phyloP scores from a whole-genome alignment of 2,113 vertebrate genomes.

The Lucifuga dentata region DNA sequence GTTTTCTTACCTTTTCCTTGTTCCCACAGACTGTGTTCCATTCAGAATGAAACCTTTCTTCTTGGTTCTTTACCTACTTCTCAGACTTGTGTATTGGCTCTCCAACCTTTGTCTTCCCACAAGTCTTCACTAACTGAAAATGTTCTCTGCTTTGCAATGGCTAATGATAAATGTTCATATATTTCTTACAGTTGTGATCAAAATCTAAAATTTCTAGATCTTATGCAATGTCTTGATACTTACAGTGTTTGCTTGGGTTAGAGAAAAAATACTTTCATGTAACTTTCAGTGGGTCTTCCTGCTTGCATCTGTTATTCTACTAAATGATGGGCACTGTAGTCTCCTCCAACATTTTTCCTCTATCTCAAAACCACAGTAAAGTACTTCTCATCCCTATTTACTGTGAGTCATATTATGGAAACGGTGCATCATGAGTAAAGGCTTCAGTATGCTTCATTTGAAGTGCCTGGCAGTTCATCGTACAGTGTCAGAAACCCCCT shows the following conservation, averaged over 20 bases:
- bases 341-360: slow-evolving; percentile 19
- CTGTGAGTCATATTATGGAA: not conserved
- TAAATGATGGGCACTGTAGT: not conserved
- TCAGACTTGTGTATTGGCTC: not conserved
- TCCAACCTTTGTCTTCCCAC: slow-evolving; percentile 18
- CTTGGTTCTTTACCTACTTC: not conserved
- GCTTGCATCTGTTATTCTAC: slow-evolving; percentile 45
- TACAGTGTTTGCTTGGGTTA: slow-evolving; percentile 23
- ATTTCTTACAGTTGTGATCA: slow-evolving; percentile 10
- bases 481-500: no score
- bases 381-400: slow-evolving; percentile 10
- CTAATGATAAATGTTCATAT: slow-evolving; percentile 4
- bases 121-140: slow-evolving; percentile 17
- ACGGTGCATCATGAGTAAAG: slow-evolving; percentile 4
- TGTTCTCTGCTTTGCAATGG: slow-evolving; percentile 29
- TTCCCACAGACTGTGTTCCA: slow-evolving; percentile 38
- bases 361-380: slow-evolving; percentile 12
- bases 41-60: slow-evolving; percentile 47
- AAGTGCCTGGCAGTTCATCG: no score
- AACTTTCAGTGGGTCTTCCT: slow-evolving; percentile 29
- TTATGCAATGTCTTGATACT: slow-evolving; percentile 14
- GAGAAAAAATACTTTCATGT: slow-evolving; percentile 23
- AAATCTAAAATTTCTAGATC: slow-evolving; percentile 6
- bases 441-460: not conserved
- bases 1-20: slow-evolving; percentile 40